phyloP scores from a whole-genome alignment of 2,113 vertebrate species.

The Gambusia holbrooki region DNA sequence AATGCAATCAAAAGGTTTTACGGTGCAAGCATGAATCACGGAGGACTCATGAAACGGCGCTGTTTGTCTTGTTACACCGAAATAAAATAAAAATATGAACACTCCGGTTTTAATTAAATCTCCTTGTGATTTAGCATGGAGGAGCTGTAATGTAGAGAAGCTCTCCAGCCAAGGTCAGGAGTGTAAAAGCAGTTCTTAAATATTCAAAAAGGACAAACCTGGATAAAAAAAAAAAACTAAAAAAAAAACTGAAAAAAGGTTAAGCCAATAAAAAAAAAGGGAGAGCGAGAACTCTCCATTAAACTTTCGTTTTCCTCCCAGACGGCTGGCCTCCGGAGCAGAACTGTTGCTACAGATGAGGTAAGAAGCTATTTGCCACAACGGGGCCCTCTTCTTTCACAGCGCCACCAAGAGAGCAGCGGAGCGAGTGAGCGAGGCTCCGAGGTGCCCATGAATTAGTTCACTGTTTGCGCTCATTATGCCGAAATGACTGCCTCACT shows the following conservation, averaged over 20 bases:
- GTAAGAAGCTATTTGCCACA: conserved; percentile 49
- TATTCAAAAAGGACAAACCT: conserved; percentile 47
- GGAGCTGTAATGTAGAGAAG: conserved; percentile 37
- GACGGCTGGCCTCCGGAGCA: conserved; percentile 35
- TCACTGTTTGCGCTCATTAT: conserved; percentile 77
- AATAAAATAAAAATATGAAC: conserved; percentile 33
- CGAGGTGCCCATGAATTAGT: conserved; percentile 71
- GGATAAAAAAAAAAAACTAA: conserved; percentile 47
- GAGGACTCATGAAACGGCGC: conserved; percentile 45
- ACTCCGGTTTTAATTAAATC: conserved; percentile 57
- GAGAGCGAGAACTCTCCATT: conserved; percentile 25
- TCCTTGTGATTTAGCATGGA: conserved; percentile 45
- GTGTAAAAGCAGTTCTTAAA: conserved; percentile 56
- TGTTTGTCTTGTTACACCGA: conserved; percentile 30
- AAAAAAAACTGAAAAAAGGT: conserved; percentile 43
- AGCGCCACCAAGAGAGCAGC: conserved; percentile 66
- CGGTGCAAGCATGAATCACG: conserved; percentile 38
- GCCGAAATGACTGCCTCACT: conserved; percentile 60
- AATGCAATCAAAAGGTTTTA: conserved; percentile 53
- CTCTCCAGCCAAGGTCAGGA: conserved; percentile 45
- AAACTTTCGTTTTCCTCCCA: conserved; percentile 30
- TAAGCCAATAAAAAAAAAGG: conserved; percentile 57
- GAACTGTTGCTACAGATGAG: conserved; percentile 50
- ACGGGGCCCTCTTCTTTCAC: conserved; percentile 42
- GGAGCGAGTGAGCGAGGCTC: conserved; percentile 14